Base-by-base conservation (phyloP, 2,797 vertebrate genomes). In the Tenualosa thibaudeaui region DNA sequence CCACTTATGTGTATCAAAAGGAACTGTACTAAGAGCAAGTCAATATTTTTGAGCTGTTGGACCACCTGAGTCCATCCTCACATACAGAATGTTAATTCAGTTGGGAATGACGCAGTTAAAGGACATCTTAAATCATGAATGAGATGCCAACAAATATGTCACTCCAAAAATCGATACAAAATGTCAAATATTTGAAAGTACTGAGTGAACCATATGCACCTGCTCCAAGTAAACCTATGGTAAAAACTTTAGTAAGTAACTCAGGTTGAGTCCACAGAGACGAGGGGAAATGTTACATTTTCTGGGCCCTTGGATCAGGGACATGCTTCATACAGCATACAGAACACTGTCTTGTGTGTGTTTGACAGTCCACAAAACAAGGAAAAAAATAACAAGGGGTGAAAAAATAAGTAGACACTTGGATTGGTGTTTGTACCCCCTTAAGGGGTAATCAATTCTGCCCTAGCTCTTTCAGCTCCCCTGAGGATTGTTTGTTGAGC, bases 391-490 rank as follows among this genome's bases (percentile, higher is more conserved):
- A 78, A 71, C 65, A 78, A 78, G 37, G 56, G 62, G 24, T 8
- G 31, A 62, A 46, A 31, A 19, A 49, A 50, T 1, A 82, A 81
- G 68, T 51, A 24, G 82, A 68, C 40, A 40, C 10, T 62, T 68
- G 85, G 68, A 65, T 82, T 83, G 88, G 40, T 81, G 84, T 84
- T 90, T 93, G 89, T 89, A 87, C 86, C 54, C 40, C 85, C 49
- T 88, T 81, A 85, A 86, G 88, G 75, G 60, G 68, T 91, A 91
- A 93, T 93, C 90, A 91, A 92, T 92, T 89, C 82, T 17, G 37
- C 75, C 60, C 71, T 43, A 0, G 88, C 85, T 86, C 83, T 84
- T 86, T 84, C 81, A 22, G 87, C 87, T 89, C 84, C 84, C 81
- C 89, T 81, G 89, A 88, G 89, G 56, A 88, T 82, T 83, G 87